These are phyloP conservation scores for Tokudaia muenninki DNA, from an alignment of 2,797 vertebrate species.

Conservation along the genomic window DNA sequence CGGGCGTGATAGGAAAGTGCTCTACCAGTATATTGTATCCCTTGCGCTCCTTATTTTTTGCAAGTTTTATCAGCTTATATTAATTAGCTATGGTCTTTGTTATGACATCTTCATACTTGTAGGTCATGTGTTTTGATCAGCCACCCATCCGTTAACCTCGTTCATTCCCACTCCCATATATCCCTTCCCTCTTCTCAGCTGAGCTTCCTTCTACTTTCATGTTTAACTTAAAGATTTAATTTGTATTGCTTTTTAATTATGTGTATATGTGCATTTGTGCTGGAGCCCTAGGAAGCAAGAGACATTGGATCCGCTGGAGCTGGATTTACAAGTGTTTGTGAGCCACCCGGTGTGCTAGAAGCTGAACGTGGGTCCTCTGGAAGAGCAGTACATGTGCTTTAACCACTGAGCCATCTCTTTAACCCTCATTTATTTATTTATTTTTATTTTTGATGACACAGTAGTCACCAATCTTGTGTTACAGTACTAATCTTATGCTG, in stretches of 20 bases:
- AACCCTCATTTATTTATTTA: neutral
- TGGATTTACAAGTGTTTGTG: neutral
- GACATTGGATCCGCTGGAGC: no score
- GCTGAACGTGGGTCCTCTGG: neutral
- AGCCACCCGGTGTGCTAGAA: neutral
- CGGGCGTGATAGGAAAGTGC: neutral
- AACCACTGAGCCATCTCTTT: neutral
- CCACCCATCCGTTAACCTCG: neutral
- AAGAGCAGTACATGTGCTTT: neutral
- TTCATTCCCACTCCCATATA: neutral
- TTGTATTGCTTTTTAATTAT: neutral
- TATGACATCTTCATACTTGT: neutral
- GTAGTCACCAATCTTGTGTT: neutral
- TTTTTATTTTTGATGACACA: neutral
- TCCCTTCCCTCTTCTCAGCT: neutral
- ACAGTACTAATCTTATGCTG: neutral
- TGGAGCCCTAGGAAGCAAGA: neutral
- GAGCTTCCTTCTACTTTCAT: neutral
- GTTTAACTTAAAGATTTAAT: neutral
- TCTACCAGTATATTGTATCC: neutral
- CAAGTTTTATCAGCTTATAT: neutral
- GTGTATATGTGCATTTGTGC: neutral
- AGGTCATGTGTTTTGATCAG: neutral
- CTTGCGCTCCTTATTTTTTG: neutral
- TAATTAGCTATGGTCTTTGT: neutral